A percentile compares a stretch with the other conserved stretches of the same genome.
Evolutionary conservation across 1,140 invertebrate species (phyloP).

Genomic region (Rhyacophila brunnea): DNA sequence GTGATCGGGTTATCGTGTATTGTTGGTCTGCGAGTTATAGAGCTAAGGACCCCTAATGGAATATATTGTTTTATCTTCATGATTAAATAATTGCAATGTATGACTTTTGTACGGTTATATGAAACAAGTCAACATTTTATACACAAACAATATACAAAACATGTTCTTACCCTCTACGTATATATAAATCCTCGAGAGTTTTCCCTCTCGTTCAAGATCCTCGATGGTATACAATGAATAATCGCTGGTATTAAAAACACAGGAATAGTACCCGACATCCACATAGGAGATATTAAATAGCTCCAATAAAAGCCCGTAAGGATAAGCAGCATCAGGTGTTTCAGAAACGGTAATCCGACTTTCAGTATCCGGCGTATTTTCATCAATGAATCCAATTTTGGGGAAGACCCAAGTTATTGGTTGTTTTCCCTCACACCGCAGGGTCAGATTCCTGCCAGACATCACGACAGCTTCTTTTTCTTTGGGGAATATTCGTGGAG

Average conservation of each 20-base stretch:
- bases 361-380: slow-evolving; percentile 38
- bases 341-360: slow-evolving; percentile 37
- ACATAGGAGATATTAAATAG: slow-evolving; percentile 46
- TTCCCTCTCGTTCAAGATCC: slow-evolving; percentile 42
- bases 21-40: too few relatives aligned
- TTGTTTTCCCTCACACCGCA: slow-evolving; percentile 51
- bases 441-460: slow-evolving; percentile 48
- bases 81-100: too few relatives aligned
- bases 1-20: too few relatives aligned
- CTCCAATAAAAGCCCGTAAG: slow-evolving; percentile 44
- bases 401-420: slow-evolving; percentile 51
- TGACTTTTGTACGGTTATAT: too few relatives aligned
- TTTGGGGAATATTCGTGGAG: slow-evolving; percentile 44
- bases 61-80: too few relatives aligned
- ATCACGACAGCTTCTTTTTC: slow-evolving; percentile 50
- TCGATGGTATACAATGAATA: slow-evolving; percentile 24
- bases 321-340: slow-evolving; percentile 40
- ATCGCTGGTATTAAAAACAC: slow-evolving; percentile 44
- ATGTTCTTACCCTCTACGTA: slow-evolving; percentile 66
- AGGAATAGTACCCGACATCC: slow-evolving; percentile 64
- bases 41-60: too few relatives aligned
- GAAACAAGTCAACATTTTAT: too few relatives aligned
- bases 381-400: slow-evolving; percentile 30
- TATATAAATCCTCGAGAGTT: slow-evolving; percentile 59
- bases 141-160: too few relatives aligned